Evolutionary conservation across 2,797 vertebrate species (phyloP).

Genomic region (Onychomys torridus): DNA sequence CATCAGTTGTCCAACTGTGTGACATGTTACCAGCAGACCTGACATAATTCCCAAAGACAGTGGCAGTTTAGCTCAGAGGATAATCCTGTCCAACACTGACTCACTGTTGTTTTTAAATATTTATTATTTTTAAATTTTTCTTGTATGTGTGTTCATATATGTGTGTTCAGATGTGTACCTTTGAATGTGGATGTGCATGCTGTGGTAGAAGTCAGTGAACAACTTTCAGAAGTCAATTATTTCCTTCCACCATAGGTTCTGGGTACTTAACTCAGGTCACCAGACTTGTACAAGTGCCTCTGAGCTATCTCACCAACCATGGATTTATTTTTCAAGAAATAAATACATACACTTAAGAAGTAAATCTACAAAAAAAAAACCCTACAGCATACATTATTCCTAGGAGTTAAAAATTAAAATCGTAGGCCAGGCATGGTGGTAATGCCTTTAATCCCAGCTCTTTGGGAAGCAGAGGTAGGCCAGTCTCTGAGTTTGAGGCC

Average conservation of each 20-base stretch:
- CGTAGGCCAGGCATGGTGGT: not conserved
- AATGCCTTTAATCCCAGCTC: not conserved
- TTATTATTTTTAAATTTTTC: not conserved
- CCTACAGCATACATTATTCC: not conserved
- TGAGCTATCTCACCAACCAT: not conserved
- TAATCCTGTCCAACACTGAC: not conserved
- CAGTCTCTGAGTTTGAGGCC: not conserved
- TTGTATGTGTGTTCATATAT: not conserved
- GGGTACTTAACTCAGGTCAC: not conserved
- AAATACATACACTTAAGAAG: not conserved
- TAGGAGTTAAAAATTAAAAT: not conserved
- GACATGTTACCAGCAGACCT: not conserved
- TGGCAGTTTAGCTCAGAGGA: not conserved
- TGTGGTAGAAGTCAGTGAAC: not conserved
- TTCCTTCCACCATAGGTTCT: not conserved
- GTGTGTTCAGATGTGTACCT: not conserved
- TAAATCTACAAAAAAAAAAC: not conserved
- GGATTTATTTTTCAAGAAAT: not conserved
- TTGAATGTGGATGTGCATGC: not conserved
- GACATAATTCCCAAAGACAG: not conserved
- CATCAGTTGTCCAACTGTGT: not conserved
- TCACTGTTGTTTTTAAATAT: not conserved
- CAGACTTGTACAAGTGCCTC: not conserved
- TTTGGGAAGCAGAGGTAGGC: not conserved
- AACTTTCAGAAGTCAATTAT: not conserved